Conservation (phyloP, 2,113 vertebrate species). For the Chrysochloris asiatica region DNA sequence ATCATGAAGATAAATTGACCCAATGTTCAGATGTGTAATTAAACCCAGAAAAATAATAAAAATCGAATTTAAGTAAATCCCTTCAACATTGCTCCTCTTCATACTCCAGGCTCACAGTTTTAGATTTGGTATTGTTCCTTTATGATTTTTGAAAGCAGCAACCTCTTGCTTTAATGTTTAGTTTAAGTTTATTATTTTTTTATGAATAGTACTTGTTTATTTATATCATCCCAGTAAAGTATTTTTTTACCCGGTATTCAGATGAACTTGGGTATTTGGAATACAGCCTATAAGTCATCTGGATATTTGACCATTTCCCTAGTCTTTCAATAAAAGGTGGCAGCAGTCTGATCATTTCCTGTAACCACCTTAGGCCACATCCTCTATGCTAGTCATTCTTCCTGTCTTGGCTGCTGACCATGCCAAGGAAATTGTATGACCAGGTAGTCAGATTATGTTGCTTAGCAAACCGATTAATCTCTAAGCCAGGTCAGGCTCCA, state of each 20-base stretch:
- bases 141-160: neutral
- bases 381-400: neutral
- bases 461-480: conserved; percentile 69
- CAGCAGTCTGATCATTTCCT: conserved; percentile 42
- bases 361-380: conserved; percentile 25
- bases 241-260: neutral
- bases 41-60: conserved; percentile 18
- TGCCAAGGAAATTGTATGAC: conserved; percentile 43
- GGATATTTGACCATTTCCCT: neutral
- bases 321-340: conserved; percentile 17
- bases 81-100: neutral
- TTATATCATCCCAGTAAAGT: neutral
- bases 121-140: neutral
- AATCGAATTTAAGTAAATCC: conserved; percentile 43
- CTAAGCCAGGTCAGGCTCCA: conserved; percentile 12
- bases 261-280: neutral
- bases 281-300: neutral
- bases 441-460: conserved; percentile 18
- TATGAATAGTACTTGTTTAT: neutral
- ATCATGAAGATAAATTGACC: conserved; percentile 45
- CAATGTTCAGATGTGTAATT: conserved; percentile 24
- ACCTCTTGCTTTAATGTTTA: neutral
- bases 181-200: conserved; percentile 41
- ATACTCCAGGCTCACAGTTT: neutral
- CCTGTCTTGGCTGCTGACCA: neutral